Conservation (phyloP, 92 coral and sea anemone species). For the Epizoanthus fatuus region DNA sequence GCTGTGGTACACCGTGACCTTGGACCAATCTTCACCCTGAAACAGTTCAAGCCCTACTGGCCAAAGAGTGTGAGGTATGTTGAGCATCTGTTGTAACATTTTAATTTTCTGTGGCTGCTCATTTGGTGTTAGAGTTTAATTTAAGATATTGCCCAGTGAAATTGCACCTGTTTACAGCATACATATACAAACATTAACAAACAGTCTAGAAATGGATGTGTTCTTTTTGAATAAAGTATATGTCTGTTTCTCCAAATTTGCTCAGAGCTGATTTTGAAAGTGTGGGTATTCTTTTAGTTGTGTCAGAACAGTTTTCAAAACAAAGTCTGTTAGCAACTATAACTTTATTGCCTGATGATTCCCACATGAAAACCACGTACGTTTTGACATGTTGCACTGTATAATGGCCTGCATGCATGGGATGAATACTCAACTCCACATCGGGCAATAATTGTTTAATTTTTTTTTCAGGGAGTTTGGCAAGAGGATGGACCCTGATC, state of each 20-base stretch:
- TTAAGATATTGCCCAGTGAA: too few species aligned
- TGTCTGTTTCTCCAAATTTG: slow-evolving; percentile 11
- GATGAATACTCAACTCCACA: not conserved
- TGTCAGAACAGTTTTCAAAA: not conserved
- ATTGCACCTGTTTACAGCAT: too few species aligned
- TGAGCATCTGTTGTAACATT: too few species aligned
- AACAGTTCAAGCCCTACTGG: slow-evolving; percentile 48
- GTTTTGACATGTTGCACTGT: not conserved
- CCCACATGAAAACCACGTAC: not conserved
- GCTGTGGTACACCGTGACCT: slow-evolving; percentile 39
- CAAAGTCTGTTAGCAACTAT: slow-evolving; percentile 3
- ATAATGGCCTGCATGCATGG: not conserved
- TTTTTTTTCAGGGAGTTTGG: slow-evolving; percentile 62
- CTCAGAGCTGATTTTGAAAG: slow-evolving; percentile 15
- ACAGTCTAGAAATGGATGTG: too few species aligned
- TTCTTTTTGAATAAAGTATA: too few species aligned
- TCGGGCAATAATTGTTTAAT: not conserved
- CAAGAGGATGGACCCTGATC: slow-evolving; percentile 66
- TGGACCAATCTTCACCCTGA: slow-evolving; percentile 42
- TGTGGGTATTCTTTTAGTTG: slow-evolving; percentile 12
- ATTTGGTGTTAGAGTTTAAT: too few species aligned
- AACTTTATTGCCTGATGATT: not conserved
- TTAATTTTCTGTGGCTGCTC: too few species aligned
- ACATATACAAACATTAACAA: too few species aligned
- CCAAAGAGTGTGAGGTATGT: slow-evolving; percentile 43